These are phyloP conservation scores for Cercopithecus mona DNA, from an alignment of 2,113 vertebrate species.

Conservation along the genomic window DNA sequence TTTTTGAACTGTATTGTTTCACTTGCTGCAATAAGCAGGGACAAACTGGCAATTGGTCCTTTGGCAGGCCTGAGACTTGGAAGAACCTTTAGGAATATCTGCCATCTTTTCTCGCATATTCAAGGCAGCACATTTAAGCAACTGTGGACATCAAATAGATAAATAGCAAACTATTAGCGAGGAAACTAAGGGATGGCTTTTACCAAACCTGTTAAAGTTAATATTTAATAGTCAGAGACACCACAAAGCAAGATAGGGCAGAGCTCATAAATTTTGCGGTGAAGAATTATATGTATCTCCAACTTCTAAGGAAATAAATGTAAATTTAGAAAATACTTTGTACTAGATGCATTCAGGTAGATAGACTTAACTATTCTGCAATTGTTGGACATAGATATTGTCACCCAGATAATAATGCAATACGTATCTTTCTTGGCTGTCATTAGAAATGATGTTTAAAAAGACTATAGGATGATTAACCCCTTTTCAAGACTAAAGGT, in stretches of 20 bases:
- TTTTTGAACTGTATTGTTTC: background rate
- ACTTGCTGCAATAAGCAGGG: background rate
- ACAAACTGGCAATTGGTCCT: background rate
- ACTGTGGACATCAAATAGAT: background rate
- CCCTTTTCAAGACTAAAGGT: background rate
- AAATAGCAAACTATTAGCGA: background rate
- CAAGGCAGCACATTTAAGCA: background rate
- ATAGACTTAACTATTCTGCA: background rate
- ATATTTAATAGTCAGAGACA: background rate
- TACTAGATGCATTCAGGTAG: background rate
- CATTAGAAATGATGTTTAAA: background rate
- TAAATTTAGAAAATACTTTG: conserved; percentile 10
- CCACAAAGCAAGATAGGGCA: background rate
- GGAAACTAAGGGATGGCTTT: background rate
- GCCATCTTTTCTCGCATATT: background rate
- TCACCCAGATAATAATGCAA: background rate
- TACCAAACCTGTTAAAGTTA: background rate
- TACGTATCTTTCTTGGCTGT: background rate
- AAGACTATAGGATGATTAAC: background rate
- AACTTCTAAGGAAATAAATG: background rate
- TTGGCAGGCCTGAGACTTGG: background rate
- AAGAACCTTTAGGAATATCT: background rate
- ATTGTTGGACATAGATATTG: background rate
- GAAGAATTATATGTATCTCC: background rate
- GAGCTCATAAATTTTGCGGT: background rate